These are phyloP conservation scores for Lacerta bilineata DNA, from an alignment of 2,797 vertebrate genomes.

Conservation along the genomic window DNA sequence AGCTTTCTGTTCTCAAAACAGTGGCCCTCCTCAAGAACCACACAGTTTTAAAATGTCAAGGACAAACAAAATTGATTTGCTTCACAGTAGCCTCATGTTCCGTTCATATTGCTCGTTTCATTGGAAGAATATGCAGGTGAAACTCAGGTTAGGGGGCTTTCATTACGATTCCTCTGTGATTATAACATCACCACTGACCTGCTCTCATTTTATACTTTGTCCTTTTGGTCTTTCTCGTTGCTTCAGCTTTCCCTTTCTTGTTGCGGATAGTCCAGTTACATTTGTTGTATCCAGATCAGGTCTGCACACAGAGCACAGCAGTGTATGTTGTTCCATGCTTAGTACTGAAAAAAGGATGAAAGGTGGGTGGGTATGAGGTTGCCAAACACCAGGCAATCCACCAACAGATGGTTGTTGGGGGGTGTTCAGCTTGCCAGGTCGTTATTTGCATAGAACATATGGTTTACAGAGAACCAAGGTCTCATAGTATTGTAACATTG, in stretches of 20 bases:
- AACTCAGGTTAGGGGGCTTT: background rate
- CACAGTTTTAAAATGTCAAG: slow-evolving; percentile 19
- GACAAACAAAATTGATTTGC: slow-evolving; percentile 3
- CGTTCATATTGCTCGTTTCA: background rate
- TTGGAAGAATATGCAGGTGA: background rate
- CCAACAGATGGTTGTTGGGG: no score
- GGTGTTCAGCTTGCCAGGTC: background rate
- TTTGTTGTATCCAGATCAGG: background rate
- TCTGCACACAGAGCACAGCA: background rate
- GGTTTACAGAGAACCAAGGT: background rate
- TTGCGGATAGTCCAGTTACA: background rate
- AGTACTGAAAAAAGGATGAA: background rate
- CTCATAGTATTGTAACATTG: background rate
- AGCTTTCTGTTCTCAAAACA: background rate
- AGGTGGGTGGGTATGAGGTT: background rate
- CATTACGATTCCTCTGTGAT: slow-evolving; percentile 2
- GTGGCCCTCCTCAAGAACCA: background rate
- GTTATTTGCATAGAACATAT: background rate
- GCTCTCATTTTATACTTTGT: background rate
- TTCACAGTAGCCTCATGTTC: background rate
- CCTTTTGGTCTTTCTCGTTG: background rate
- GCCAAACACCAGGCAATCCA: background rate
- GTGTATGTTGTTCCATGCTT: background rate
- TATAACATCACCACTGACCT: background rate
- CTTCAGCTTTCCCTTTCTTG: background rate